phyloP scores from a whole-genome alignment of 2,888 invertebrate genomes.

The Cepaea hortensis region DNA sequence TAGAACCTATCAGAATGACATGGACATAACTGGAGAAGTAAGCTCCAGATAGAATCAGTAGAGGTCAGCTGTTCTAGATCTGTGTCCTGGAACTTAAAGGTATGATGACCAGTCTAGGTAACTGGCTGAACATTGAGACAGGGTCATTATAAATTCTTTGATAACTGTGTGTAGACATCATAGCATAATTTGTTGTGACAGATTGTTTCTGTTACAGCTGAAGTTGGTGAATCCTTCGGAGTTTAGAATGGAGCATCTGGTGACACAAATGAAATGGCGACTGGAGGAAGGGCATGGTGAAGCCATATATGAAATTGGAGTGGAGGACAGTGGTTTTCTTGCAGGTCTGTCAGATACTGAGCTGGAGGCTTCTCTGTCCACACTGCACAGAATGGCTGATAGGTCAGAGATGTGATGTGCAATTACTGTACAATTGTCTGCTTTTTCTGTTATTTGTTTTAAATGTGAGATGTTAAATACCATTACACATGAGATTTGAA shows the following conservation, averaged over 20 bases:
- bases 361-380: constrained; percentile 89
- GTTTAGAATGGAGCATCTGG: constrained; percentile 94
- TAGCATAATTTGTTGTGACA: background rate
- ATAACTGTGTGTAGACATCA: background rate
- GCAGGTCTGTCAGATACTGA: constrained; percentile 89
- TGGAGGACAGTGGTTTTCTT: constrained; percentile 82
- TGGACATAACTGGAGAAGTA: too few relatives aligned
- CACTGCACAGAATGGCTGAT: constrained; percentile 90
- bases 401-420: constrained; percentile 76
- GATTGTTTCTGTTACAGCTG: constrained; percentile 79
- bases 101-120: too few relatives aligned
- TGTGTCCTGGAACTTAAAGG: too few relatives aligned
- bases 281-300: constrained; percentile 96
- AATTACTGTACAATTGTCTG: background rate
- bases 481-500: too few relatives aligned
- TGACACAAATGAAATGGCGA: constrained; percentile 99
- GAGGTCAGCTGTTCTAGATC: too few relatives aligned
- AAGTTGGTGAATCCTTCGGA: constrained; percentile 94
- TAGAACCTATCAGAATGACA: too few relatives aligned
- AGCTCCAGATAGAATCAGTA: too few relatives aligned
- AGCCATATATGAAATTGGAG: constrained; percentile 97
- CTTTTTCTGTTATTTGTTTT: background rate
- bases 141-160: background rate
- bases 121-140: background rate
- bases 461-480: too few relatives aligned